Conservation (phyloP, 1,140 invertebrate genomes). For the Parasteatoda tepidariorum region DNA sequence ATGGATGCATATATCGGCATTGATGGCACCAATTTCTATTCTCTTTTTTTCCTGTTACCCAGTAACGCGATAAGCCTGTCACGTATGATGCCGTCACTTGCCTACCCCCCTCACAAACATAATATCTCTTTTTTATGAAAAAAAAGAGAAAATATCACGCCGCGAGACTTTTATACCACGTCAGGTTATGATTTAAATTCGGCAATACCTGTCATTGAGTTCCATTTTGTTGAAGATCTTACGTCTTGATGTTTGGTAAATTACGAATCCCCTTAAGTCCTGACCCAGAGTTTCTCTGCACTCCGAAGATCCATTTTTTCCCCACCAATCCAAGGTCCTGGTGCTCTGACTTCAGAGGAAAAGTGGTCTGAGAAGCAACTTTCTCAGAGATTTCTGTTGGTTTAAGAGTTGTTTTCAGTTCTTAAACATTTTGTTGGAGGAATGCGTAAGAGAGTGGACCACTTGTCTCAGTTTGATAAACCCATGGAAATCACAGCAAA, state of each 20-base stretch:
- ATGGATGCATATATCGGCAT: not conserved
- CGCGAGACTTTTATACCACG: conserved; percentile 35
- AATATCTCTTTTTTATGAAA: conserved; percentile 37
- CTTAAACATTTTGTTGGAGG: no score
- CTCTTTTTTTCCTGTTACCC: not conserved
- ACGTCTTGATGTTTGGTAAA: conserved; percentile 55
- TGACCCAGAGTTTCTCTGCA: conserved; percentile 42
- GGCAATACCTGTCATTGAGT: conserved; percentile 58
- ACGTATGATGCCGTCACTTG: conserved; percentile 11
- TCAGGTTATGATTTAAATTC: conserved; percentile 60
- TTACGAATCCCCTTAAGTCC: conserved; percentile 49
- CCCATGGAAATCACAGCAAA: no score
- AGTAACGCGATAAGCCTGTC: conserved; percentile 38
- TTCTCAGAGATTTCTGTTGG: no score
- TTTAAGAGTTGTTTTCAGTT: no score
- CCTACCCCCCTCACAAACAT: conserved; percentile 21
- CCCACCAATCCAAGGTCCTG: not conserved
- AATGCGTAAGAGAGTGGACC: no score
- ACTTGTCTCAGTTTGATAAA: no score
- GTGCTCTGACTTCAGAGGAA: not conserved
- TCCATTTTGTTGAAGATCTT: conserved; percentile 55
- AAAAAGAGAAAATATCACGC: conserved; percentile 39
- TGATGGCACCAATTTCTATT: not conserved
- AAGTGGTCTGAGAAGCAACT: conserved; percentile 10
- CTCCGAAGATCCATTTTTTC: conserved; percentile 25